phyloP scores from a whole-genome alignment of 2,797 vertebrate species.

The Oreonectes daqikongensis region DNA sequence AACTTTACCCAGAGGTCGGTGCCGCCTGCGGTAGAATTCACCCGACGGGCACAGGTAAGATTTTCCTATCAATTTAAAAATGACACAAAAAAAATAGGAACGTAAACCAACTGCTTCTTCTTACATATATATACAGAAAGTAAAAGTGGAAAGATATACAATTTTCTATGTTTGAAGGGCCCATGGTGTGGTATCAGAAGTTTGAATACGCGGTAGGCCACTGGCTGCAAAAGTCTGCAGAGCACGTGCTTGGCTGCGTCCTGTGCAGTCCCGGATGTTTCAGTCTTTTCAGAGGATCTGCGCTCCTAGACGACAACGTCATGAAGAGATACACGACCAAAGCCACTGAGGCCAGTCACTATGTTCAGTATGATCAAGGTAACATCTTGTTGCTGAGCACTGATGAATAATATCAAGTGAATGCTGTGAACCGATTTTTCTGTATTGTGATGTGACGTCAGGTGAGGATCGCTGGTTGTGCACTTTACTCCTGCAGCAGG shows the following conservation, averaged over 20 bases:
- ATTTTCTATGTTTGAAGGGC: slow-evolving; percentile 65
- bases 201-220: slow-evolving; percentile 79
- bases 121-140: no score
- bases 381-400: slow-evolving; percentile 15
- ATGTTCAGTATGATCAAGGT: slow-evolving; percentile 80
- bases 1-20: slow-evolving; percentile 71
- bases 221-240: slow-evolving; percentile 79
- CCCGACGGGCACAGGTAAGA: slow-evolving; percentile 74
- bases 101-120: no score
- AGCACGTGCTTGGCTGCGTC: slow-evolving; percentile 75
- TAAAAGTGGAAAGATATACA: no score
- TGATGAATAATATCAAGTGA: not conserved
- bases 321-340: slow-evolving; percentile 75
- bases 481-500: slow-evolving; percentile 77
- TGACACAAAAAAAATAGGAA: no score
- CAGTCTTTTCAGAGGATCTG: slow-evolving; percentile 75
- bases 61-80: not conserved
- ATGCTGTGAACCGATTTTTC: not conserved
- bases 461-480: slow-evolving; percentile 82
- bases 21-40: slow-evolving; percentile 78
- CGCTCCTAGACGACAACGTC: slow-evolving; percentile 79
- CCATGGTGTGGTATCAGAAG: slow-evolving; percentile 80
- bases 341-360: slow-evolving; percentile 67
- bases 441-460: slow-evolving; percentile 40
- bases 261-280: slow-evolving; percentile 80